Base-by-base conservation (phyloP, 2,797 vertebrate species). In the Sebastiscus albofasciatus region DNA sequence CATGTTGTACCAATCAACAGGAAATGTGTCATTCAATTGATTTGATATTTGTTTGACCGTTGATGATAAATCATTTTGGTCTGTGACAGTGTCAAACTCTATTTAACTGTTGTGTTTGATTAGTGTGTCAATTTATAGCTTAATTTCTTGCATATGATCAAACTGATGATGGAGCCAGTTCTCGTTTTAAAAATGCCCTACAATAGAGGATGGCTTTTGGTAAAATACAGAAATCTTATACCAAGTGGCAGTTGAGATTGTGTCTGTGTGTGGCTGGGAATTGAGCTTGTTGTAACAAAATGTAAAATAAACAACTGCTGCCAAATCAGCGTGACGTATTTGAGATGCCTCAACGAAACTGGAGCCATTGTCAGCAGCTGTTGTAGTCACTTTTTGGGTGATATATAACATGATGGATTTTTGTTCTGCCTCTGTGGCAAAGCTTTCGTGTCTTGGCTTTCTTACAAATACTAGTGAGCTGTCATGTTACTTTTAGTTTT, bases 351-450 rank as follows among this genome's bases (percentile, higher is more conserved):
- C 49, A 61, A 73, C 1, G 58, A 77, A 92, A 86, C 8, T 36
- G 71, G 70, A 82, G 84, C 81, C 61, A 69, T 75, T 80, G 78
- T 89, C 77, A 34, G 87, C 80, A 90, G 87, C 86, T 85, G 82
- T 74, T 78, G 72, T 65, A 58, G 69, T 89, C 75, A 75, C 66
- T 58, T 88, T 89, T 79, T 75, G 36, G 75, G 77, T 88, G 83
- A 46, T 67, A 49, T 70, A 80, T 89, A 76, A 42, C 77, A 75
- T 70, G 75, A 83, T 75, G 74, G 59, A 79, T 84, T 61, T 84
- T 77, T 75, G 54, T 73, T 87, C 84, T 75, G 72, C 79, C 66
- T 89, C 85, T 61, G 73, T 72, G 34, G 64, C 12, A 73, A 77
- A 62, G 79, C 75, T 82, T 78, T 72, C 11, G 2, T 69, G 46